Base-by-base conservation (phyloP, 2,113 vertebrate genomes). In the Hyla sarda region DNA sequence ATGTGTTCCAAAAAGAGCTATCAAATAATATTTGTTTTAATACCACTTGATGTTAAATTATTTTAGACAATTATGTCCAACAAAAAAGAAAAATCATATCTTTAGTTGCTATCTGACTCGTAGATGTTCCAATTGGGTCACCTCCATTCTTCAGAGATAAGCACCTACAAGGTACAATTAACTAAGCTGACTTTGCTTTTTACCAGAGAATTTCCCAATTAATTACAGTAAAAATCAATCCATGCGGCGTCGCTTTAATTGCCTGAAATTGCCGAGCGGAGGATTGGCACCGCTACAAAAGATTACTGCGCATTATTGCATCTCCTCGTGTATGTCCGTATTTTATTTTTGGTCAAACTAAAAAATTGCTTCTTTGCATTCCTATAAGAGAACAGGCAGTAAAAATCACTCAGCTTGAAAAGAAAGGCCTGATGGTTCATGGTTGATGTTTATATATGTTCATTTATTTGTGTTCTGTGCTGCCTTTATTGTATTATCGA, bases 201-300 rank as follows among this genome's bases (percentile, higher is more conserved):
- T 48, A 67, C 45, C 21, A 9, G 54, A 82, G 79, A 65, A 45
- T 48, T 19, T 82, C 79, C 79, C 56, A 47, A 67, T 62, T 65
- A 82, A 82, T 82, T 82, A 67, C 58, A 47, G 58, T 11, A 65
- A 82, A 81, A 82, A 82, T 82, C 79, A 23, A 82, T 82, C 47
- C 37, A 47, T 82, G 79, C 79, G 60, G 60, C 25, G 47, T 41
- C 19, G 25, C 79, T 19, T 82, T 82, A 67, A 82, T 82, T 82
- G 58, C 79, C 47, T 30, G 23, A 67, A 82, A 82, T 82, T 82
- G 79, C 58, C 58, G 16, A n/a, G 37, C 58, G 30, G 79, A 65
- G 60, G n/a, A 82, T 37, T 82, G 79, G 79, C 79, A 65, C 28
- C 47, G 60, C 58, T 82, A 82, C 79, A 82, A 30, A 67, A 62